A percentile compares a stretch with the other conserved stretches of the same genome.
phyloP scores from a whole-genome alignment of 2,888 invertebrate genomes.

The Ischnura elegans region DNA sequence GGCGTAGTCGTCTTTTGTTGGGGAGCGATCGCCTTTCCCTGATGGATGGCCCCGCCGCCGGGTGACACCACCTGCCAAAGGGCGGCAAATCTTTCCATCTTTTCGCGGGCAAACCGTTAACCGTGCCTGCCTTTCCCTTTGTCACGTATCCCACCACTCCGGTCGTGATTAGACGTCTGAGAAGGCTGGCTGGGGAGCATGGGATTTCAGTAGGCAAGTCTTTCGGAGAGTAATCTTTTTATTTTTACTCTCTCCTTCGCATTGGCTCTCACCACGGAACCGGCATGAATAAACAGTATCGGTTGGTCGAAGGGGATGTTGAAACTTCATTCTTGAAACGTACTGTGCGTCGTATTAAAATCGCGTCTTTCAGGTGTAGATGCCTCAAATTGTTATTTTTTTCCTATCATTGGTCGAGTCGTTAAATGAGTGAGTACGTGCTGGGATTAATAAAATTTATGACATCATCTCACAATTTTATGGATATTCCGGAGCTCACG shows the following conservation, averaged over 20 bases:
- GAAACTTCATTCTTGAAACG: slow-evolving; percentile 9
- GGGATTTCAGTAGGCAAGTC: background rate
- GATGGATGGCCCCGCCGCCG: slow-evolving; percentile 48
- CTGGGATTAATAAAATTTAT: too few relatives aligned
- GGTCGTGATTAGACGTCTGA: slow-evolving; percentile 25
- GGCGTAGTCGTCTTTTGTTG: slow-evolving; percentile 12
- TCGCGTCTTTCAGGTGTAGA: background rate
- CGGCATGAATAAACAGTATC: slow-evolving; percentile 31
- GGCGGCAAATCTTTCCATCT: slow-evolving; percentile 50
- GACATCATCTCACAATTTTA: too few relatives aligned
- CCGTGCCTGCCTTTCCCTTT: background rate
- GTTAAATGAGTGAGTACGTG: too few relatives aligned
- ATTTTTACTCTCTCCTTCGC: background rate
- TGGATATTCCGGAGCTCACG: too few relatives aligned
- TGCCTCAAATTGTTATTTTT: background rate
- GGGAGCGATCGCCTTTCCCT: slow-evolving; percentile 37
- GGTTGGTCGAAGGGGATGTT: background rate
- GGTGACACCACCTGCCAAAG: slow-evolving; percentile 57
- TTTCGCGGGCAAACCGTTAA: slow-evolving; percentile 59
- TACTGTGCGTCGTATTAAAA: background rate
- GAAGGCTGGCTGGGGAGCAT: background rate
- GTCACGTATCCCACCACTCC: background rate
- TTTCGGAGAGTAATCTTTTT: background rate
- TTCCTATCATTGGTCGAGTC: background rate
- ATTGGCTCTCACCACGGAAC: background rate